Evolutionary conservation across 2,113 vertebrate genomes (phyloP), one percentile per base, ranked within the genome.

Genomic region (Poeciliopsis occidentalis): DNA sequence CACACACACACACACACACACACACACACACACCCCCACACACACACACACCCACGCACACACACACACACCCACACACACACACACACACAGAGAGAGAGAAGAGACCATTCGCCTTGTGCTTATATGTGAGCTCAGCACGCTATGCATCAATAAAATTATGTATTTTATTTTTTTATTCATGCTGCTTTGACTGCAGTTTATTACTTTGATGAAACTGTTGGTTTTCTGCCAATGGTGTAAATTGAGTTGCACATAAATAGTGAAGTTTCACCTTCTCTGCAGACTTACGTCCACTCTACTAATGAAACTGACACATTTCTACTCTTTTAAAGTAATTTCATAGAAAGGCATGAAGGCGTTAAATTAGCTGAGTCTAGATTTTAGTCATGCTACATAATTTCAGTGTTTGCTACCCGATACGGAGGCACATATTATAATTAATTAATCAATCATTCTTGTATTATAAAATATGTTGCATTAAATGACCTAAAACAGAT

Each of bases 221-320:
- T 69, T 73, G 84, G 81, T 75, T 34, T 51, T 22, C 1, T 11
- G 80, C 84, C 87, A 87, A 54, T 51, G 3, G 26, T 67, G 71
- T 84, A 77, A 83, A 86, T 82, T 78, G 76, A 57, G 72, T 60
- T 70, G 76, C 87, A 82, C 72, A 85, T 81, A 64, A 83, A 82
- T 79, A 67, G 77, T 27, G 44, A 75, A 67, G 67, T 66, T 6
- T 63, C 31, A 78, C 31, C 19, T 22, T 85, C 41, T 39, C 12
- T 57, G 61, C 44, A 32, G 34, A 75, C 27, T 11, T 60, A 24
- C 76, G 1, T 83, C 15, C 3, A 26, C 37, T 0, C 22, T 70
- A 61, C 54, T 17, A 71, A 74, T 81, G 26, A 44, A 39, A 54
- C 22, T 54, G 24, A 24, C 1, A 22, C 5, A 51, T 51, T 54